Base-by-base conservation (phyloP, 92 coral and sea anemone species). In the Epizoanthus stellaris region DNA sequence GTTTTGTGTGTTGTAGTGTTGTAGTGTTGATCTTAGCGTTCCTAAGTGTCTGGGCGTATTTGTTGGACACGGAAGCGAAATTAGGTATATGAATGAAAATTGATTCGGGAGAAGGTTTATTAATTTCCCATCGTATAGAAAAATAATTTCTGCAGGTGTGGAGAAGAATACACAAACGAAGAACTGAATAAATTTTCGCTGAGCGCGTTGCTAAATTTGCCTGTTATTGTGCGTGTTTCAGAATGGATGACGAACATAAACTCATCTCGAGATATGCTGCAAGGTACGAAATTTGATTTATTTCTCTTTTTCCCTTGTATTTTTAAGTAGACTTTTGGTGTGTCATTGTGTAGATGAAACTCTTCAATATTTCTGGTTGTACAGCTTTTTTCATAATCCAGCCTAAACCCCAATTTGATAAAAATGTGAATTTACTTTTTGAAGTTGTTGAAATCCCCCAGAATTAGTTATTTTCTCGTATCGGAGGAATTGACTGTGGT, bases 191-290 rank as follows among this genome's bases (percentile, higher is more conserved):
- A 14, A 15, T 17, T 45, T 79, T 63, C 45, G 17, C 20, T 2
- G 67, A 40, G 20, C 9, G 53, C 15, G 13, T 15, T 20, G 19
- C 40, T 19, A 19, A 39, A 11, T 68, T 84, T 30, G 25, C n/a
- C 53, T 23, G 9, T 52, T 19, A 70, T 85, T 21, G 67, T 39
- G 17, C 65, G 75, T 70, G 76, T 90, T 87, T 88, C 85, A 96
- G 98, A 76, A 94, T 96, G 98, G 98, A 96, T 73, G 98, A 96
- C 58, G 98, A 96, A 58, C 98, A 96, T 79, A 96, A 96, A 89
- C 89, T 96, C 67, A 96, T 96, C 64, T 95, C 98, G 34, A 93
- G 98, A 59, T 96, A 96, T 23, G 98, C 98, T 47, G 98, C 98
- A 19, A 96, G 98, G 98, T 96, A 83, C 75, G 95, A 36, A 49